Evolutionary conservation across 2,888 invertebrate species (phyloP).

Genomic region (Apamea anceps): DNA sequence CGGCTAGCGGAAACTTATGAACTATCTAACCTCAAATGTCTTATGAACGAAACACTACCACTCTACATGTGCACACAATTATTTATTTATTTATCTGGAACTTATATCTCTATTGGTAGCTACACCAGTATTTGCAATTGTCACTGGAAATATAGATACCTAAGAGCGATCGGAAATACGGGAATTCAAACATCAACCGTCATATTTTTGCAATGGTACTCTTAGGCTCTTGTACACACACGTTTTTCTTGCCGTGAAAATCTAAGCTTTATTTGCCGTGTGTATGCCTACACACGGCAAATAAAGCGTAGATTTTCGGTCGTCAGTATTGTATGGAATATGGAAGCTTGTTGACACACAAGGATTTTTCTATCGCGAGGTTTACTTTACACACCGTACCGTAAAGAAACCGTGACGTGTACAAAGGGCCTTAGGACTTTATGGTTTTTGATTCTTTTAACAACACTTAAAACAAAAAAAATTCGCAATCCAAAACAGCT

Average conservation of each 20-base stretch:
- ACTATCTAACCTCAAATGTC: slow-evolving; percentile 80
- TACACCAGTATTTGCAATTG: slow-evolving; percentile 27
- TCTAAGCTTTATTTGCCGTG: not conserved
- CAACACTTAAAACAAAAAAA: not conserved
- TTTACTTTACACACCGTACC: not conserved
- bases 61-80: slow-evolving; percentile 52
- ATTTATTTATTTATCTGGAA: slow-evolving; percentile 47
- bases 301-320: too few species aligned
- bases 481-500: not conserved
- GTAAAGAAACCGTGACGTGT: not conserved
- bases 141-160: not conserved
- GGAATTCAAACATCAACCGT: not conserved
- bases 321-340: not conserved
- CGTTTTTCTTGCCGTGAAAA: not conserved
- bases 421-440: not conserved
- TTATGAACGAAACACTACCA: slow-evolving; percentile 69
- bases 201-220: not conserved
- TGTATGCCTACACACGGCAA: too few species aligned
- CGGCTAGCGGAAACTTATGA: slow-evolving; percentile 81
- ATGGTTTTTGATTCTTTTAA: too few species aligned
- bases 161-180: not conserved
- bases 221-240: not conserved
- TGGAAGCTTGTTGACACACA: not conserved
- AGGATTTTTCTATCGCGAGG: not conserved
- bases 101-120: slow-evolving; percentile 31